Evolutionary conservation across 2,888 invertebrate species (phyloP).

Genomic region (Ptilodon capucinus): DNA sequence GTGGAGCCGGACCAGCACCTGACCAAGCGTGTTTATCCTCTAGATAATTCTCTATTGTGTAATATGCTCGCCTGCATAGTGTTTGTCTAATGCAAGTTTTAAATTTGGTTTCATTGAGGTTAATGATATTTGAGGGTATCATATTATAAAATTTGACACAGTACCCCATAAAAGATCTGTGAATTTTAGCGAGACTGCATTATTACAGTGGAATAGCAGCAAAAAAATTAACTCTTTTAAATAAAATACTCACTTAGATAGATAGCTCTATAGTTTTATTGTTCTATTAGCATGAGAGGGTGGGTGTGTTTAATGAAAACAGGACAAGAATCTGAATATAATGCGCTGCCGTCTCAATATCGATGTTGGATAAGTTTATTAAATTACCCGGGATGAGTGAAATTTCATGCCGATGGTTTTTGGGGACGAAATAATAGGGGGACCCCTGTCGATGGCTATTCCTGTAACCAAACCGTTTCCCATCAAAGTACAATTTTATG

Average conservation of each 20-base stretch:
- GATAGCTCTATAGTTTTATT: constrained; percentile 36
- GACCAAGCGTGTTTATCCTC: too few species aligned
- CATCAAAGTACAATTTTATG: constrained; percentile 17
- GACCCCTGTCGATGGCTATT: constrained; percentile 5
- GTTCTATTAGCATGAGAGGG: constrained; percentile 46
- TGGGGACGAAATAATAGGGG: constrained; percentile 24
- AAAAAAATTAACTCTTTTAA: too few species aligned
- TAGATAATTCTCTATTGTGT: too few species aligned
- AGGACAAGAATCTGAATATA: constrained; percentile 64
- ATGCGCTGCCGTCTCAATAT: constrained; percentile 54
- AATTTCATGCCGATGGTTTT: constrained; percentile 42
- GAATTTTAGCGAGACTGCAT: too few species aligned
- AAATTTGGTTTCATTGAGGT: too few species aligned
- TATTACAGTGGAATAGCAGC: neutral
- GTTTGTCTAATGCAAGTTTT: too few species aligned
- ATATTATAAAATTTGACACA: too few species aligned
- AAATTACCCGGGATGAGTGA: constrained; percentile 37
- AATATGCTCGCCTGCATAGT: too few species aligned
- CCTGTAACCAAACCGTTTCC: constrained; percentile 8
- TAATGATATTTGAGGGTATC: too few species aligned
- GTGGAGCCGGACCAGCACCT: too few species aligned
- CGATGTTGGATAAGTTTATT: constrained; percentile 55
- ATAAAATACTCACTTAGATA: too few species aligned
- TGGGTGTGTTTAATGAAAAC: constrained; percentile 62
- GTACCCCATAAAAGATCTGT: too few species aligned